Conservation (phyloP, 2,797 vertebrate species). For the Hylomyscus alleni region DNA sequence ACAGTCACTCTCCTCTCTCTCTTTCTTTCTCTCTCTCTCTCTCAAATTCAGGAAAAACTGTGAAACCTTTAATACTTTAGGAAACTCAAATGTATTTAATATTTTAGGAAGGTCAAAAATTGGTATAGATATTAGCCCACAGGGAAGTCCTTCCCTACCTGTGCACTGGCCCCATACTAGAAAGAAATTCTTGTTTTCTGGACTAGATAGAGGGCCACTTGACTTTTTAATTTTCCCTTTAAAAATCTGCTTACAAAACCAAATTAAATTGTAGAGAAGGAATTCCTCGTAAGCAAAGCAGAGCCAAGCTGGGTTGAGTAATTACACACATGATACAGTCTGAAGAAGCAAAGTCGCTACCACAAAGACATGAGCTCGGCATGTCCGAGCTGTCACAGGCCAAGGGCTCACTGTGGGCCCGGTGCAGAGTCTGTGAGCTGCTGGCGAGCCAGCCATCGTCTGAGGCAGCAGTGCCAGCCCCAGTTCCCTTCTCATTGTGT, state of each 20-base stretch:
- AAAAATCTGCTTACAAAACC: not conserved
- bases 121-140: not conserved
- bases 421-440: not conserved
- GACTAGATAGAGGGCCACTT: not conserved
- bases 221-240: not conserved
- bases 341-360: not conserved
- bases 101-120: constrained; percentile 10
- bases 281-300: not conserved
- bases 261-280: constrained; percentile 26
- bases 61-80: constrained; percentile 27
- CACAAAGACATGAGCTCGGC: not conserved
- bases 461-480: not conserved
- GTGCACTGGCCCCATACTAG: not conserved
- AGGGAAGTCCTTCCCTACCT: not conserved
- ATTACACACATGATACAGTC: not conserved
- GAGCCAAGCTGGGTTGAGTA: not conserved
- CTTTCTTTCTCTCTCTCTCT: too few relatives aligned
- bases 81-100: constrained; percentile 10
- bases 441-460: not conserved
- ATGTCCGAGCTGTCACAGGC: not conserved
- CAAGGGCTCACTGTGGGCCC: not conserved
- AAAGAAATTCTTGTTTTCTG: not conserved
- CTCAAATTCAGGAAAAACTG: not conserved
- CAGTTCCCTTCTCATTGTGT: not conserved
- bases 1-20: not conserved